Base-by-base conservation (phyloP, 2,797 vertebrate genomes). In the Aldrovandia affinis region DNA sequence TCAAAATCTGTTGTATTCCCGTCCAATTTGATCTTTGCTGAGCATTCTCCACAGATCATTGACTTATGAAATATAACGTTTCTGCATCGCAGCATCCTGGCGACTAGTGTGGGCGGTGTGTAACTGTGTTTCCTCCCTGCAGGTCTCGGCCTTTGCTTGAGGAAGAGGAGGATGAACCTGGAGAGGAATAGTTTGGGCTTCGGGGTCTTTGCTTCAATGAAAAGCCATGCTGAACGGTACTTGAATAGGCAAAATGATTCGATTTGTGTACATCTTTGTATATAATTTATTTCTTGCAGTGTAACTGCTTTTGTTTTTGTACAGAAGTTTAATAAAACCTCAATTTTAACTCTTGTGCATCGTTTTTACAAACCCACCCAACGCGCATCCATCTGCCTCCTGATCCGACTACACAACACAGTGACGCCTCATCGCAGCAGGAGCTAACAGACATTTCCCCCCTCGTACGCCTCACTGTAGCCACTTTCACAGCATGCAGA, bases 211-310 rank as follows among this genome's bases (percentile, higher is more conserved):
- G 36, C 68, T 83, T 39, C 47, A 33, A 9, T 81, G 44, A 1
- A 68, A 75, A 73, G 36, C 80, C 14, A 68, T 63, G 42, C 9
- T 78, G 8, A 5, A 10, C 22, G 44, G 39, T 84, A 28, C 33
- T 54, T 63, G 30, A 78, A 80, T 57, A 78, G 59, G 55, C 18
- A 22, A 50, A 9, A 5, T 57, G 22, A n/a, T 44, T 82, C 80
- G 80, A 85, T 85, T 85, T 44, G 82, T 95, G 93, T 95, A 95
- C 82, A 94, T 93, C 90, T 88, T 88, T 95, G 93, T 95, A 94
- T 88, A 95, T 94, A 95, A 22, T 68, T 82, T 88, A 83, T 85
- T 50, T 83, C 84, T 36, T 78, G 8, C 42, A 78, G 75, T 14
- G 15, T 88, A 33, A 82, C 87, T 86, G 85, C 20, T 55, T 0